Evolutionary conservation across 92 coral and sea anemone genomes (phyloP).

Genomic region (Zoanthus solanderi): DNA sequence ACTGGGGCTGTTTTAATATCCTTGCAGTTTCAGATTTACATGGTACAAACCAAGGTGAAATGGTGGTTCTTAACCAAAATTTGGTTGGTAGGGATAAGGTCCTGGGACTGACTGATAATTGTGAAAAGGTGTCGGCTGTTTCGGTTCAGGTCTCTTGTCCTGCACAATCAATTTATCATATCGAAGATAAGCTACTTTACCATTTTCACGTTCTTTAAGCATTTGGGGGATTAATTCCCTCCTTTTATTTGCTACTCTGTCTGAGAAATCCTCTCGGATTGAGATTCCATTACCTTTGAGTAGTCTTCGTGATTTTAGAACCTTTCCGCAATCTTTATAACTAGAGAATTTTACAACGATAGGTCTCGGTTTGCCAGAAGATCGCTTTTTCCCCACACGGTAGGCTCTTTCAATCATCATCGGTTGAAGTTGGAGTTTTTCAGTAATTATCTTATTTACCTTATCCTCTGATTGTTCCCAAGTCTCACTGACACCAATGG

Average conservation of each 20-base stretch:
- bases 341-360: too few relatives aligned
- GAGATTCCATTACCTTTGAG: too few relatives aligned
- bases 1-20: background rate
- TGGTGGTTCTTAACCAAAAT: background rate
- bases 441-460: slow-evolving; percentile 26
- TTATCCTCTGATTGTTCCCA: slow-evolving; percentile 31
- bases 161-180: slow-evolving; percentile 47
- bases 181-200: too few relatives aligned
- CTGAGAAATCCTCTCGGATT: too few relatives aligned
- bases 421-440: background rate
- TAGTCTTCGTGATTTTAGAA: too few relatives aligned
- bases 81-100: background rate
- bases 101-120: slow-evolving; percentile 20
- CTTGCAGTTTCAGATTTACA: background rate
- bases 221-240: too few relatives aligned
- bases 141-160: background rate
- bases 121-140: background rate
- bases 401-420: too few relatives aligned
- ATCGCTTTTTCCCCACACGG: too few relatives aligned
- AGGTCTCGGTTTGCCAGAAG: too few relatives aligned
- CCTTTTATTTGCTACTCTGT: too few relatives aligned
- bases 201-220: too few relatives aligned
- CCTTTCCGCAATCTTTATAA: too few relatives aligned
- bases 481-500: background rate
- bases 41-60: background rate